Conservation (phyloP, 2,797 vertebrate species). For the Aphelocoma californica region DNA sequence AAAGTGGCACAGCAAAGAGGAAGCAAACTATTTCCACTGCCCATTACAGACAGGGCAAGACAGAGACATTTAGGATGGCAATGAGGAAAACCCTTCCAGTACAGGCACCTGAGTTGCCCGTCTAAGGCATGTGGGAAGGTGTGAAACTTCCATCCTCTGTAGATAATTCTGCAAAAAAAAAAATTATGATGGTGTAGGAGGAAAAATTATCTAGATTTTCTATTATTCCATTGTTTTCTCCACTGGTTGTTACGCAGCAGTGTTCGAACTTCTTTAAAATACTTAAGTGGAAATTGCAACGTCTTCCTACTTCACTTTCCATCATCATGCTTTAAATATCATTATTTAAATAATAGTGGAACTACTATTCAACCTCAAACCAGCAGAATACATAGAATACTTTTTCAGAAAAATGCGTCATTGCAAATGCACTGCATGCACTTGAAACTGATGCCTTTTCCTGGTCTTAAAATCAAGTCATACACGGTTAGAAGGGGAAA, state of each 20-base stretch:
- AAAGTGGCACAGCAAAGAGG: background rate
- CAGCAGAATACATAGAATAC: background rate
- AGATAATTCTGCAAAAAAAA: background rate
- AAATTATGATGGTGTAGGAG: background rate
- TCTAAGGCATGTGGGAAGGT: background rate
- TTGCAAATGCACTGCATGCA: background rate
- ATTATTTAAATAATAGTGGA: background rate
- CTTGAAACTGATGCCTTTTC: background rate
- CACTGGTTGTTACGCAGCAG: background rate
- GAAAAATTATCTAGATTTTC: background rate
- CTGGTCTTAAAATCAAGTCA: too few species aligned
- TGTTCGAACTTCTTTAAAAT: slow-evolving; percentile 17
- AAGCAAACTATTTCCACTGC: background rate
- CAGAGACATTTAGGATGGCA: background rate
- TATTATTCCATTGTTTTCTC: background rate
- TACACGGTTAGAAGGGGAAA: too few species aligned
- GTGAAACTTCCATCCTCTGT: background rate
- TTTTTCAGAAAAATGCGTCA: background rate
- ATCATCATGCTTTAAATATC: background rate
- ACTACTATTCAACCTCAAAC: background rate
- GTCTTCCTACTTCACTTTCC: slow-evolving; percentile 12
- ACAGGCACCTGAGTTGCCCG: background rate
- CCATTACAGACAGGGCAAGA: background rate
- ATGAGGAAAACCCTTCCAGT: background rate
- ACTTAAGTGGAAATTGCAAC: background rate